These are phyloP conservation scores for Echeneis naucrates DNA, from an alignment of 2,797 vertebrate genomes.

Conservation along the genomic window DNA sequence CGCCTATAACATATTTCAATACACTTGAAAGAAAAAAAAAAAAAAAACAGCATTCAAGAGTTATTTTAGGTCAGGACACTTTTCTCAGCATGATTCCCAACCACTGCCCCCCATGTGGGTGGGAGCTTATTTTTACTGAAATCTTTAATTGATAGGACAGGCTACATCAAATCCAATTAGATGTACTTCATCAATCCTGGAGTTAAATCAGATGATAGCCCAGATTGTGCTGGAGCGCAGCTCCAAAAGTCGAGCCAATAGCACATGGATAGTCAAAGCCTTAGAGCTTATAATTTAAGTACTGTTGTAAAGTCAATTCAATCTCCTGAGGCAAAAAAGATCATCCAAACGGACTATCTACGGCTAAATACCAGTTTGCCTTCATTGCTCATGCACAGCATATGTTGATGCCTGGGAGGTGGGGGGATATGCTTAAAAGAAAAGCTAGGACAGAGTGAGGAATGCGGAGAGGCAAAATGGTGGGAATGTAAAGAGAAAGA, in stretches of 20 bases:
- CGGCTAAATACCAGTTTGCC: constrained; percentile 71
- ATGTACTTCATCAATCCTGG: constrained; percentile 61
- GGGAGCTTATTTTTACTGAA: constrained; percentile 23
- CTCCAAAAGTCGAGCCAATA: constrained; percentile 57
- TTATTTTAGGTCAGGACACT: background rate
- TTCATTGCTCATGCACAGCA: constrained; percentile 72
- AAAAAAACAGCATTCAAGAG: background rate
- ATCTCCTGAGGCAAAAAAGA: constrained; percentile 65
- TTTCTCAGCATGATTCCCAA: background rate
- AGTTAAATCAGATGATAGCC: constrained; percentile 64
- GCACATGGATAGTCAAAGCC: constrained; percentile 60
- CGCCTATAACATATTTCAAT: background rate
- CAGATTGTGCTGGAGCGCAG: constrained; percentile 54
- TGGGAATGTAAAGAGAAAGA: constrained; percentile 12
- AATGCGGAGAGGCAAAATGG: constrained; percentile 23
- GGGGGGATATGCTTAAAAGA: constrained; percentile 10
- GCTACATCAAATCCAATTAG: constrained; percentile 69
- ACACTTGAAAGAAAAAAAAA: constrained; percentile 7
- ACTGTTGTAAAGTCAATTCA: constrained; percentile 73
- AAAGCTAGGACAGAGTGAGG: background rate
- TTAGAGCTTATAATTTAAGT: constrained; percentile 73
- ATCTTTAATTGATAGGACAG: constrained; percentile 56
- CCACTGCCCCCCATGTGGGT: constrained; percentile 9
- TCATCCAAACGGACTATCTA: constrained; percentile 72
- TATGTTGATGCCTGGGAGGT: constrained; percentile 44